Percentiles rank a stretch among this genome's conserved stretches.
phyloP scores from a whole-genome alignment of 35 echinoderm and acorn worm genomes.

The Apostichopus californicus region DNA sequence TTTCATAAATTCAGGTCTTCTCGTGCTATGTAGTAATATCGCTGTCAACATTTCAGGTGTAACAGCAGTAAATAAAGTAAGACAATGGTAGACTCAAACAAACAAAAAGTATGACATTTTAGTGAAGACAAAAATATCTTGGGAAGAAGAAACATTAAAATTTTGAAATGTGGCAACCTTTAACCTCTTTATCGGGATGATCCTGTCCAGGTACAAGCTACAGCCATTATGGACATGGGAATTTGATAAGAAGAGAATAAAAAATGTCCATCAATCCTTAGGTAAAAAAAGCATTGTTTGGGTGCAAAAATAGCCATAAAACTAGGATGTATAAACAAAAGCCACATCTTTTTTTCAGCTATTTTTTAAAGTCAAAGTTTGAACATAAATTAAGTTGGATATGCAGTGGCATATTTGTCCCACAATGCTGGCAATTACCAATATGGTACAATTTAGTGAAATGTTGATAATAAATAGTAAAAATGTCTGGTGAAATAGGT shows the following conservation, averaged over 20 bases:
- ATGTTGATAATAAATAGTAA: too few relatives aligned
- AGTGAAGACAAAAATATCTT: neutral
- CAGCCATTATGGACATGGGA: slow-evolving; percentile 29
- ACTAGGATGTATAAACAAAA: neutral
- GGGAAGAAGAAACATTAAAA: neutral
- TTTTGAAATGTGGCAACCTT: slow-evolving; percentile 21
- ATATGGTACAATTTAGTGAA: neutral
- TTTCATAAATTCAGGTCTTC: slow-evolving; percentile 22
- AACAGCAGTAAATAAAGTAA: neutral
- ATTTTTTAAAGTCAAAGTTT: too few relatives aligned
- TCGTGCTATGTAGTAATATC: neutral
- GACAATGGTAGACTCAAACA: neutral
- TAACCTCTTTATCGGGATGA: slow-evolving; percentile 33
- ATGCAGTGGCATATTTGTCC: neutral
- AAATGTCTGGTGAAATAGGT: too few relatives aligned
- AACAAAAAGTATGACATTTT: neutral
- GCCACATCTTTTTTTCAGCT: neutral
- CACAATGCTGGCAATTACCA: neutral
- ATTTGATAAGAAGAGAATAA: neutral
- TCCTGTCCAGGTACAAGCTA: slow-evolving; percentile 1
- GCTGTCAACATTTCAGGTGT: neutral
- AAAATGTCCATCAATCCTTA: neutral
- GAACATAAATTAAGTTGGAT: neutral
- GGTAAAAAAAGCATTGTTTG: neutral
- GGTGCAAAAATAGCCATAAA: neutral